Evolutionary conservation across 2,797 vertebrate species (phyloP), one percentile per base, ranked within the genome.

Genomic region (Okamejei kenojei): DNA sequence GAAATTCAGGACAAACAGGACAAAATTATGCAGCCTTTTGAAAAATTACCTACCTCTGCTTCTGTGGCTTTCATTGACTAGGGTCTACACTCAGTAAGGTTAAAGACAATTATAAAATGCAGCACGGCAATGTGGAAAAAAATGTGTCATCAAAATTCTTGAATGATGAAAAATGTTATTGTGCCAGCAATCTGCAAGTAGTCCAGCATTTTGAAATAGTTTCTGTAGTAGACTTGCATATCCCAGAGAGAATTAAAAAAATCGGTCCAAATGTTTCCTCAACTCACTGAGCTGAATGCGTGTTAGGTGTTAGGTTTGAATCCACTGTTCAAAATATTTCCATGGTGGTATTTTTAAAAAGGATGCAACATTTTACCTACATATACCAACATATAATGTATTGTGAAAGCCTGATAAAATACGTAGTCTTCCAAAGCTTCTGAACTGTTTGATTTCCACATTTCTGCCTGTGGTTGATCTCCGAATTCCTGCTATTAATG

Each of bases 141-240:
- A 92, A 92, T 92, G 11, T n/a, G 71, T 92, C 90, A 76, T 92
- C 23, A 76, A 13, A 76, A 92, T 92, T 76, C 90, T 92, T 92
- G 71, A 92, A 76, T 74, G 68, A 74, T 92, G 45, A 88, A 74
- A 92, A 73, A 45, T 58, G 45, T 76, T 58, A 92, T 38, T 58
- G 71, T 58, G 90, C 90, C 90, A 92, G 29, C 71, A 76, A 92
- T n/a, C 90, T 92, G 45, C 71, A 92, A 76, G 73, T 92, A 76
- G 71, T 23, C 45, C 71, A 76, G 26, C 26, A n/a, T 54, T 63
- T 73, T 54, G 73, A 92, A 74, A 92, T 92, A 54, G 35, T 92
- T 73, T 45, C 71, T 26, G 38, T 74, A 58, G 54, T 19, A 35
- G 23, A 32, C 68, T 10, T 71, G n/a, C 1, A 7, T 68, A 68